phyloP scores from a whole-genome alignment of 1,140 invertebrate genomes.

The Microplitis demolitor region DNA sequence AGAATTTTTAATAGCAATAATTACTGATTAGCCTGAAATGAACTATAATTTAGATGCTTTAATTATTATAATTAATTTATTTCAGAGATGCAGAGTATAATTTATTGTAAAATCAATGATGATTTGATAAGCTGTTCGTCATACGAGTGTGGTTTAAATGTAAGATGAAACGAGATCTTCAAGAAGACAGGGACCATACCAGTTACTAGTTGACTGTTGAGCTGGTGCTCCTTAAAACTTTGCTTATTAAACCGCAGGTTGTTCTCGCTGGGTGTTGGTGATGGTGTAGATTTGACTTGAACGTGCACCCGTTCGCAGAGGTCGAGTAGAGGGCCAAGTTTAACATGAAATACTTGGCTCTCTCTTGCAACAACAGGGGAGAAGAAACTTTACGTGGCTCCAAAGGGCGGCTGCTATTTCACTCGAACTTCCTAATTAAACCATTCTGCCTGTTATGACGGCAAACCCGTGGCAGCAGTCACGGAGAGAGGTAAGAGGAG shows the following conservation, averaged over 20 bases:
- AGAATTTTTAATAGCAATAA: no score
- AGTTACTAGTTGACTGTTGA: slow-evolving; percentile 19
- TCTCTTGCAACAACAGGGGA: slow-evolving; percentile 33
- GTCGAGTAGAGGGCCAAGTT: slow-evolving; percentile 27
- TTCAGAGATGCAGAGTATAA: neutral
- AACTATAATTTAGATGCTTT: no score
- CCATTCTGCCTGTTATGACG: slow-evolving; percentile 28
- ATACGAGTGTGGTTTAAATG: slow-evolving; percentile 21
- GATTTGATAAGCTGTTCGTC: slow-evolving; percentile 15
- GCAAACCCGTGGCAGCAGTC: neutral
- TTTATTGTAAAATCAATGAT: no score
- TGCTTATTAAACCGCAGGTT: slow-evolving; percentile 40
- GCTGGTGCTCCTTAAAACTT: slow-evolving; percentile 37
- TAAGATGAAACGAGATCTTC: slow-evolving; percentile 25
- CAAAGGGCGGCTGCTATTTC: slow-evolving; percentile 33
- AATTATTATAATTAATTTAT: neutral
- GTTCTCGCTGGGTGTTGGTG: slow-evolving; percentile 16
- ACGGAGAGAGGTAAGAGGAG: neutral
- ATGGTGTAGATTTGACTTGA: slow-evolving; percentile 28
- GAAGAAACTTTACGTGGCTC: slow-evolving; percentile 31
- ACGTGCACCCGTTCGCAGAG: slow-evolving; percentile 23
- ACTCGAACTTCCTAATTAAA: slow-evolving; percentile 38
- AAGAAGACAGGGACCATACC: slow-evolving; percentile 7
- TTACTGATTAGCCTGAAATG: no score
- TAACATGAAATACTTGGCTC: slow-evolving; percentile 38